Conservation (phyloP, 2,797 vertebrate species). For the Salarias fasciatus region DNA sequence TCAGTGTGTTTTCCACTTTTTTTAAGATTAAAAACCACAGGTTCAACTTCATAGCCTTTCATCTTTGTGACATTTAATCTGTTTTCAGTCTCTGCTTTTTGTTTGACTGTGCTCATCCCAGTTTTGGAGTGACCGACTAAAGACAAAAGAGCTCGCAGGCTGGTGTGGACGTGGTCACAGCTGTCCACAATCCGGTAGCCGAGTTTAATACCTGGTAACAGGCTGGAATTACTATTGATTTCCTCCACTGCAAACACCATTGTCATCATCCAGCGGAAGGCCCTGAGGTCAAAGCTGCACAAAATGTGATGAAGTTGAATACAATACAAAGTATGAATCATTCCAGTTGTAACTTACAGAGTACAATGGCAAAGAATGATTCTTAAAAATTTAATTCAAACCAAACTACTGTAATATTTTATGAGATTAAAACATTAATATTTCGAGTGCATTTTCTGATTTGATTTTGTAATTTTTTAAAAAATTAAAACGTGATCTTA, state of each 20-base stretch:
- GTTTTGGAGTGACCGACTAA: slow-evolving; percentile 56
- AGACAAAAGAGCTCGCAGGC: slow-evolving; percentile 70
- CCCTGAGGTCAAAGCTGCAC: slow-evolving; percentile 78
- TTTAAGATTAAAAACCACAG: too few species aligned
- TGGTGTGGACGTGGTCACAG: slow-evolving; percentile 78
- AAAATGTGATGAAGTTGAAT: neutral
- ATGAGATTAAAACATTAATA: too few species aligned
- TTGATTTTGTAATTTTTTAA: too few species aligned
- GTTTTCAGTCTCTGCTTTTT: slow-evolving; percentile 12
- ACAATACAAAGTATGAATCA: neutral
- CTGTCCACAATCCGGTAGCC: slow-evolving; percentile 82
- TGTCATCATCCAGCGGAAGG: slow-evolving; percentile 84
- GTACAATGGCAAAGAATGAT: too few species aligned
- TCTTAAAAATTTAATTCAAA: too few species aligned
- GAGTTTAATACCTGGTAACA: slow-evolving; percentile 78
- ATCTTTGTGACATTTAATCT: neutral
- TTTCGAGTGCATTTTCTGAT: too few species aligned
- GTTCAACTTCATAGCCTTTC: too few species aligned
- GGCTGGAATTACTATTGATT: slow-evolving; percentile 74
- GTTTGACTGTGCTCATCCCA: neutral
- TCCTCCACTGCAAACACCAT: slow-evolving; percentile 84
- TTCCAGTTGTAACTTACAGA: too few species aligned
- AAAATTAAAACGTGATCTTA: too few species aligned
- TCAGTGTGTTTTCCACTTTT: neutral
- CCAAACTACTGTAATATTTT: too few species aligned